A percentile compares a stretch with the other conserved stretches of the same genome.
Evolutionary conservation across 2,888 invertebrate genomes (phyloP).

Genomic region (Papilio protenor): DNA sequence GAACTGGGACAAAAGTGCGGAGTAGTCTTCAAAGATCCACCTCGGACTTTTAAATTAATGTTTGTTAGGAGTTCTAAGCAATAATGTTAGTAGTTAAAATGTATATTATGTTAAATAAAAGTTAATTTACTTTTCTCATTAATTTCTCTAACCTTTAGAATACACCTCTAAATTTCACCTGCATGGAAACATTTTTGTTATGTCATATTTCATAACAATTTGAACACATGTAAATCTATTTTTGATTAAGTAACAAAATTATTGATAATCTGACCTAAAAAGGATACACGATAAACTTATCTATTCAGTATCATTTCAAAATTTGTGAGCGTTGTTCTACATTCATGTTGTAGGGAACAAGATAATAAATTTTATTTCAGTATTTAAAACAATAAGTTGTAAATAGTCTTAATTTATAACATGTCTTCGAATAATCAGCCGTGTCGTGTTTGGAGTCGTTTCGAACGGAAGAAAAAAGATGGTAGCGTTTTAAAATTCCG

Average conservation of each 20-base stretch:
- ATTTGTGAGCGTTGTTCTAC: not conserved
- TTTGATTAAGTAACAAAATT: not conserved
- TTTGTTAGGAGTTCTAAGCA: constrained; percentile 44
- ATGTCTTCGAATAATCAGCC: constrained; percentile 23
- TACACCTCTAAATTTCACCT: too few species aligned
- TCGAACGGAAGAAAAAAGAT: constrained; percentile 45
- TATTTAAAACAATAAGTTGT: not conserved
- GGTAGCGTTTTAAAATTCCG: constrained; percentile 47
- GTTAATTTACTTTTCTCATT: not conserved
- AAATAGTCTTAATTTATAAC: not conserved
- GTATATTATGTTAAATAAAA: not conserved
- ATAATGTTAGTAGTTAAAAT: not conserved
- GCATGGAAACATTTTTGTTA: too few species aligned
- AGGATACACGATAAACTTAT: not conserved
- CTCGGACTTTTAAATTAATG: constrained; percentile 55
- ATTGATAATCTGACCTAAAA: constrained; percentile 1
- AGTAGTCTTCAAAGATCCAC: constrained; percentile 50
- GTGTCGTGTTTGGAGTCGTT: constrained; percentile 46
- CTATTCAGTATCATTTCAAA: not conserved
- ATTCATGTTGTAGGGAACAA: not conserved
- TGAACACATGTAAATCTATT: not conserved
- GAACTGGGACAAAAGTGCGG: constrained; percentile 51
- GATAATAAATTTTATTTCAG: not conserved
- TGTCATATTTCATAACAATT: not conserved
- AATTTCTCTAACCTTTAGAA: not conserved